A percentile compares a stretch with the other conserved stretches of the same genome.
phyloP scores from a whole-genome alignment of 2,113 vertebrate genomes.

The Toxotes jaculatrix region DNA sequence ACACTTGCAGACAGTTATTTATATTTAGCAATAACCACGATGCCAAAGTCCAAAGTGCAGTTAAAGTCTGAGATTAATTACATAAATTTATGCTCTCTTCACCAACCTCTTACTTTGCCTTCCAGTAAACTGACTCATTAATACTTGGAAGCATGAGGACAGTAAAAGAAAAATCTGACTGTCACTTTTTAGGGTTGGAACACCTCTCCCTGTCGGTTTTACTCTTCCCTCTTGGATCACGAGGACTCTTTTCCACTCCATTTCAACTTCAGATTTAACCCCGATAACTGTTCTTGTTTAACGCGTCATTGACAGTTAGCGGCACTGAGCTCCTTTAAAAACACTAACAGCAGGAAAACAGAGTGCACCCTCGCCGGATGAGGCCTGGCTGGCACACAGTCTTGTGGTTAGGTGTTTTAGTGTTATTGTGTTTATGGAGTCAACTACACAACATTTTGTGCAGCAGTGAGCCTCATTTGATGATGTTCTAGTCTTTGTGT shows the following conservation, averaged over 20 bases:
- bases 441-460: not conserved
- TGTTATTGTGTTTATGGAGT: not conserved
- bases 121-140: conserved; percentile 4
- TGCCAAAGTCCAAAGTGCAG: not conserved
- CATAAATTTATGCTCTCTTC: not conserved
- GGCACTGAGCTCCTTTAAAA: conserved; percentile 48
- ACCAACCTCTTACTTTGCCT: not conserved
- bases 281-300: conserved; percentile 57
- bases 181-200: not conserved
- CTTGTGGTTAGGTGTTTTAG: not conserved
- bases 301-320: conserved; percentile 50
- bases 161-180: not conserved
- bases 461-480: not conserved
- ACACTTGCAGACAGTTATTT: not conserved
- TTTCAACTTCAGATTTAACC: conserved; percentile 53
- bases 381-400: conserved; percentile 31
- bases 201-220: not conserved
- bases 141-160: conserved; percentile 36
- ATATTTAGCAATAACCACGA: not conserved
- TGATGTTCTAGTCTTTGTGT: not conserved
- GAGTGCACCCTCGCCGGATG: conserved; percentile 24
- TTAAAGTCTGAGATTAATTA: not conserved
- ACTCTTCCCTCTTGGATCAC: conserved; percentile 24
- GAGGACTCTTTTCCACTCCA: conserved; percentile 44
- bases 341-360: conserved; percentile 39